Evolutionary conservation across 2,888 invertebrate species (phyloP), one percentile per base, ranked within the genome.

Genomic region (Drosophila austrosaltans): DNA sequence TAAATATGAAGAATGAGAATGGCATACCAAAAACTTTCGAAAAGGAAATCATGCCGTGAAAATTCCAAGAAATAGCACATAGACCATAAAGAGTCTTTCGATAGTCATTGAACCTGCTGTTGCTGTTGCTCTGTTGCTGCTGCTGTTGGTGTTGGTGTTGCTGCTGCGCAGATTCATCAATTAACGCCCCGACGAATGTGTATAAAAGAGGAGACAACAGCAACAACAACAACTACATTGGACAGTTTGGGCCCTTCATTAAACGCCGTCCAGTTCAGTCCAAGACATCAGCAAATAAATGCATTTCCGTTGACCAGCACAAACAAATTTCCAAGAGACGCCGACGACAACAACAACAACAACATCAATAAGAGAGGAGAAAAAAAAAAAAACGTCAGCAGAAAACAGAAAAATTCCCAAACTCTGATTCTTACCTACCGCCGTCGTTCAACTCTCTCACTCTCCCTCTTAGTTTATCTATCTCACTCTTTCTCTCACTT

Each of bases 301-400:
- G 87, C 85, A 86, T 86, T 86, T 86, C 85, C 85, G 85, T 81
- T 81, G 87, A 69, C 76, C 70, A 30, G 82, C 88, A 89, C 90
- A 90, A 89, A 86, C 89, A 89, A 70, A 90, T 89, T 86, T 90
- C 90, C 86, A 85, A 89, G 90, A 89, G 89, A 89, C 79, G 89
- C 85, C 90, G 85, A 78, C 82, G 65, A 69, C 64, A 59, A 68
- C 66, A 66, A 69, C 64, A 36, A 30, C 6, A 30, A 30, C 10
- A 48, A 12, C 8, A 48, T 25, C 22, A 48, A 48, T 3, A 10
- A 10, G 3, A 22, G 10, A 12, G 2, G 4, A 12, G 25, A 4
- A 48, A 48, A 48, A 10, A 48, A 25, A 69, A 61, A 58, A 69
- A 64, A 59, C 53, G 42, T 57, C 64, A 54, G 54, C 61, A 5